phyloP scores from a whole-genome alignment of 2,888 invertebrate species.

The Pammene aurita region DNA sequence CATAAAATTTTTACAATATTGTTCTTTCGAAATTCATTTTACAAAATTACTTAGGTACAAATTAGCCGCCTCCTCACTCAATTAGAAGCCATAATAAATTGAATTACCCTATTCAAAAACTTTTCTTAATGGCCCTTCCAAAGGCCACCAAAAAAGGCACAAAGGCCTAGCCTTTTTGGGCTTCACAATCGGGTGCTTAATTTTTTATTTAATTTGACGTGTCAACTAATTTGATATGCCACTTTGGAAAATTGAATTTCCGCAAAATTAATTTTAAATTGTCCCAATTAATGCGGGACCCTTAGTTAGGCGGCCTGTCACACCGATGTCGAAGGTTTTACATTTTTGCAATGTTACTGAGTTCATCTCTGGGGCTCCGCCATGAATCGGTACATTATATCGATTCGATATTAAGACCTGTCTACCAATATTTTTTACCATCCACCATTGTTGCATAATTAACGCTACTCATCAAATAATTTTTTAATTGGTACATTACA shows the following conservation, averaged over 20 bases:
- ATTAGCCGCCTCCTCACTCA: conserved; percentile 12
- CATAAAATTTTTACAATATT: neutral
- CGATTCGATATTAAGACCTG: too few species aligned
- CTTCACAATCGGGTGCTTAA: conserved; percentile 19
- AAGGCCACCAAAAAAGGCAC: conserved; percentile 7
- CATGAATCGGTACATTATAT: too few species aligned
- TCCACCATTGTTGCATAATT: too few species aligned
- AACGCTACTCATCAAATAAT: too few species aligned
- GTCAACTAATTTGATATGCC: conserved; percentile 48
- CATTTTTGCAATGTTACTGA: neutral
- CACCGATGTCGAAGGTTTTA: conserved; percentile 46
- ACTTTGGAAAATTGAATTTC: conserved; percentile 42
- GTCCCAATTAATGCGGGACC: conserved; percentile 31
- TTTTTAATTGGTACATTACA: too few species aligned
- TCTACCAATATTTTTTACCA: too few species aligned
- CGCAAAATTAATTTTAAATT: conserved; percentile 41
- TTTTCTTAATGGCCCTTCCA: conserved; percentile 9
- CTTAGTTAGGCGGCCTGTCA: conserved; percentile 58
- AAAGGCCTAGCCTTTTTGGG: conserved; percentile 22
- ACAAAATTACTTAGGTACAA: conserved; percentile 18
- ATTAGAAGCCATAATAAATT: conserved; percentile 28
- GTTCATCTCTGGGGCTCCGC: too few species aligned
- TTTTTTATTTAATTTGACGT: conserved; percentile 48
- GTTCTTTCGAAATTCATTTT: neutral
- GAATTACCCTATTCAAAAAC: conserved; percentile 29